phyloP scores from a whole-genome alignment of 2,113 vertebrate genomes.

The Epinephelus moara region DNA sequence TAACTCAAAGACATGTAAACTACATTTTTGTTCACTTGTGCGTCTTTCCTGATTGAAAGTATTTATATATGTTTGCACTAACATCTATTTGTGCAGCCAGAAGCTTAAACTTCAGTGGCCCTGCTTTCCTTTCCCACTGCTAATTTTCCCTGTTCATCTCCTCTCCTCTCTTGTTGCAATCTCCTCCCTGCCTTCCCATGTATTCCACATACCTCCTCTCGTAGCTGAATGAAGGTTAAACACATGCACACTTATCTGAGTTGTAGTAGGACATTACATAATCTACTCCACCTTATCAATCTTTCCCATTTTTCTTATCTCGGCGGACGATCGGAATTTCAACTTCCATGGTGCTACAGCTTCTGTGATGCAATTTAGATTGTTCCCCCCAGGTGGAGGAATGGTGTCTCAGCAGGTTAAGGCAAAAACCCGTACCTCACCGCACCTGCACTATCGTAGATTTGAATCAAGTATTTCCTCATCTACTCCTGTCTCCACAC shows the following conservation, averaged over 20 bases:
- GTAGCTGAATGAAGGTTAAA: slow-evolving; percentile 45
- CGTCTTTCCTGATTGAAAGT: background rate
- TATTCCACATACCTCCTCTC: slow-evolving; percentile 2
- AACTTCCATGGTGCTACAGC: slow-evolving; percentile 40
- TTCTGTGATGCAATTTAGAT: slow-evolving; percentile 76
- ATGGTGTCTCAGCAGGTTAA: slow-evolving; percentile 62
- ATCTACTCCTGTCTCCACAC: background rate
- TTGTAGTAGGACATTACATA: slow-evolving; percentile 42
- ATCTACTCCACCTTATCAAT: slow-evolving; percentile 55
- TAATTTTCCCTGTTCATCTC: background rate
- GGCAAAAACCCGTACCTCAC: slow-evolving; percentile 17
- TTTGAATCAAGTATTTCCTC: slow-evolving; percentile 30
- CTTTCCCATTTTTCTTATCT: slow-evolving; percentile 58
- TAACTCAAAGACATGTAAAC: too few relatives aligned
- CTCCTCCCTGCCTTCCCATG: background rate
- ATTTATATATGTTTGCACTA: background rate
- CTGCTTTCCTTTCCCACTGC: background rate
- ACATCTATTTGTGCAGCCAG: background rate
- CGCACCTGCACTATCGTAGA: slow-evolving; percentile 13
- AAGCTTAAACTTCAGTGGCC: background rate
- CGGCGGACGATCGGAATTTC: slow-evolving; percentile 40
- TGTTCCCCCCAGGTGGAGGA: slow-evolving; percentile 51
- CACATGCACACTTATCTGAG: slow-evolving; percentile 36
- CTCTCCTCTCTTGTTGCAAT: background rate
- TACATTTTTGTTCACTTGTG: background rate